Conservation (phyloP, 2,113 vertebrate species). For the Pedionomus torquatus region DNA sequence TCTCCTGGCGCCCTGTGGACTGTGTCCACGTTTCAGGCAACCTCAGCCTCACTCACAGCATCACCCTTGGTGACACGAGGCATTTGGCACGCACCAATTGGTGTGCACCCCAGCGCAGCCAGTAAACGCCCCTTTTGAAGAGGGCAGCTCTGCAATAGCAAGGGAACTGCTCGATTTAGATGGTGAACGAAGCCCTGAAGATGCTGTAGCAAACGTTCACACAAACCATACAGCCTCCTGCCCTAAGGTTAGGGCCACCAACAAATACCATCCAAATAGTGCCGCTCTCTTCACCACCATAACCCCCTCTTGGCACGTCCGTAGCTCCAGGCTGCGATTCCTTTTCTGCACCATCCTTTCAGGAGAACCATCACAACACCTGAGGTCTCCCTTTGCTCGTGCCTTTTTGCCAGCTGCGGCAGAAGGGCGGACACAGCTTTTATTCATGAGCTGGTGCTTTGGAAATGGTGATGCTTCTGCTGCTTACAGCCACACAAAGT, state of each 20-base stretch:
- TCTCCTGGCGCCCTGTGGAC: background rate
- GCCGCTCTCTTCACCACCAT: background rate
- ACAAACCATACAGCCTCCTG: background rate
- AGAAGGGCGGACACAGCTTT: accelerated
- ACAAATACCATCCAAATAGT: background rate
- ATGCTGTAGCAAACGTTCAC: background rate
- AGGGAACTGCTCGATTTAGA: background rate
- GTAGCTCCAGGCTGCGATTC: background rate
- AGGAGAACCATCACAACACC: background rate
- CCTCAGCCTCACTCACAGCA: background rate
- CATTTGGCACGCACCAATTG: background rate
- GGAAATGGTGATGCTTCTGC: background rate
- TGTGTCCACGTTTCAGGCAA: background rate
- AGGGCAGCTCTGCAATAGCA: background rate
- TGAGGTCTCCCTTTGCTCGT: background rate
- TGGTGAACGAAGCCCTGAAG: background rate
- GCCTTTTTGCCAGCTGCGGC: background rate
- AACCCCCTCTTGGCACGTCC: background rate
- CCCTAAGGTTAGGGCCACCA: background rate
- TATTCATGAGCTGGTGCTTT: background rate
- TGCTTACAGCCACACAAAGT: background rate
- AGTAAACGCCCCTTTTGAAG: background rate
- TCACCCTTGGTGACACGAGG: accelerated
- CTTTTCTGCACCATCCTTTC: background rate
- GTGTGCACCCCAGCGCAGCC: background rate